These are phyloP conservation scores for Clepsis dumicolana DNA, from an alignment of 2,888 invertebrate species.

Conservation along the genomic window DNA sequence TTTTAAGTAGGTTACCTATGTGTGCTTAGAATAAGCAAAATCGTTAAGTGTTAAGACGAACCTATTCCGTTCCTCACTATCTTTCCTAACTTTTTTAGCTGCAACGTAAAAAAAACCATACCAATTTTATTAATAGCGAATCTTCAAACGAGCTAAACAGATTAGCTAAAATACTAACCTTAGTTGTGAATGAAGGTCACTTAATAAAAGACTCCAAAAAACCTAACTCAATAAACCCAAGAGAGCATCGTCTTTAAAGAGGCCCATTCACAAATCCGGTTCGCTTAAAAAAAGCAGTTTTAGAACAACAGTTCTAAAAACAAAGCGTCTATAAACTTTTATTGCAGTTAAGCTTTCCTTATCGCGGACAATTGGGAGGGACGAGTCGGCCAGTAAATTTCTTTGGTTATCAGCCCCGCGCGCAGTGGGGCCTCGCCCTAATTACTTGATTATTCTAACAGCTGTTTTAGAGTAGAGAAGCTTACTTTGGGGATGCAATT, in stretches of 20 bases:
- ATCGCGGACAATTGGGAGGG: slow-evolving; percentile 44
- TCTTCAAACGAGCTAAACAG: not conserved
- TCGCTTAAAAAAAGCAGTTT: slow-evolving; percentile 31
- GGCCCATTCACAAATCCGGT: slow-evolving; percentile 23
- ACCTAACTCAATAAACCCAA: not conserved
- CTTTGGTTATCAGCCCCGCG: slow-evolving; percentile 48
- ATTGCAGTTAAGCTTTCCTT: slow-evolving; percentile 48
- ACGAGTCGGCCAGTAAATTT: slow-evolving; percentile 49
- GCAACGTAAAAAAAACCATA: too few species aligned
- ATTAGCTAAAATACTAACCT: not conserved
- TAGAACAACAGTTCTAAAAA: slow-evolving; percentile 41
- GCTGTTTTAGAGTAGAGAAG: slow-evolving; percentile 29
- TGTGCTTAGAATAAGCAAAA: too few species aligned
- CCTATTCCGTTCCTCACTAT: too few species aligned
- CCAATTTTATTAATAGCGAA: too few species aligned
- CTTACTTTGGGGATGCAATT: slow-evolving; percentile 11
- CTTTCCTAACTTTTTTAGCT: too few species aligned
- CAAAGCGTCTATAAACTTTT: slow-evolving; percentile 52
- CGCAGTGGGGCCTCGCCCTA: slow-evolving; percentile 31
- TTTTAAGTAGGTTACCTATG: too few species aligned
- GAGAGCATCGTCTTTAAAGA: slow-evolving; percentile 9
- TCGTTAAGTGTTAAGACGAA: too few species aligned
- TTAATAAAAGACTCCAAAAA: slow-evolving; percentile 10
- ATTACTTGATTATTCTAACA: slow-evolving; percentile 38
- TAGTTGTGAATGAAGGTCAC: not conserved